These are phyloP conservation scores for Zingel zingel DNA, from an alignment of 2,113 vertebrate species.

Conservation along the genomic window DNA sequence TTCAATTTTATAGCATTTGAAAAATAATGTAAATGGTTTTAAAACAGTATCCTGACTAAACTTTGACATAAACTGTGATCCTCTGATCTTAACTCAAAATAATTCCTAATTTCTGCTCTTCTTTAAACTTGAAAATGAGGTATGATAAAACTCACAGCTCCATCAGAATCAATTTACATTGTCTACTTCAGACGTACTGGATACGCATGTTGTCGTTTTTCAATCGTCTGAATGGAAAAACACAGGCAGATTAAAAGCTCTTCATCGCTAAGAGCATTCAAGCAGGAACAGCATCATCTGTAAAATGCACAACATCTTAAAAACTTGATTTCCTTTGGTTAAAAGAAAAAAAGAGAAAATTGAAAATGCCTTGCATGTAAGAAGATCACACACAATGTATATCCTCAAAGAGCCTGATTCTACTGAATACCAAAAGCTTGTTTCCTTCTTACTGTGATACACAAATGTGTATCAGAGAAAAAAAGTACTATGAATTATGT, in stretches of 20 bases:
- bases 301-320: conserved; percentile 52
- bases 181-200: conserved; percentile 1
- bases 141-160: neutral
- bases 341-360: conserved; percentile 44
- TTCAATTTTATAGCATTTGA: no score
- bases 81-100: no score
- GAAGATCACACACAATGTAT: conserved; percentile 44
- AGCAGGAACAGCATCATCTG: conserved; percentile 6
- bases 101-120: no score
- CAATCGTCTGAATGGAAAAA: conserved; percentile 26
- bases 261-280: neutral
- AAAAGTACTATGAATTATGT: conserved; percentile 51
- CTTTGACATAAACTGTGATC: no score
- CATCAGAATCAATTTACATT: conserved; percentile 16
- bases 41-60: no score
- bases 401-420: conserved; percentile 46
- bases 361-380: conserved; percentile 62
- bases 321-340: conserved; percentile 65
- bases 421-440: conserved; percentile 30
- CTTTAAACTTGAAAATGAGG: no score
- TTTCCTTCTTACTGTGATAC: conserved; percentile 35
- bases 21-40: no score
- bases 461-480: conserved; percentile 43
- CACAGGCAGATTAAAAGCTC: conserved; percentile 42
- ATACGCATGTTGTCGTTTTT: neutral